Evolutionary conservation across 2,113 vertebrate genomes (phyloP), one percentile per base, ranked within the genome.

Genomic region (Leuciscus idus): DNA sequence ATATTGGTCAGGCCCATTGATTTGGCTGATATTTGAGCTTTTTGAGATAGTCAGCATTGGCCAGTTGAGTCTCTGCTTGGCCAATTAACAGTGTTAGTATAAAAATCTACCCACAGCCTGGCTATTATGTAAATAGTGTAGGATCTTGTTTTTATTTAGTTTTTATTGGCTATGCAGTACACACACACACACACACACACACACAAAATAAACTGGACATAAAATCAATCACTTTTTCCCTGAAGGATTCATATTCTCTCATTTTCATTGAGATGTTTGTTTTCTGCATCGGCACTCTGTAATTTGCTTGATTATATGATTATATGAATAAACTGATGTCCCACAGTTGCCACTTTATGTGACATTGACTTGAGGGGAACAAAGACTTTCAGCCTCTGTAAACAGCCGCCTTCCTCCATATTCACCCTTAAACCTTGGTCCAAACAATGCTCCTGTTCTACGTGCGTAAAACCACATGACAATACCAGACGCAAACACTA

Each of bases 261-360:
- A 26, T 79, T 33, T 52, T 33, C 28, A 36, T n/a, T 33, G 36
- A 28, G 6, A 81, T 86, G 76, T 57, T 81, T 26, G 30, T 26
- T 73, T 81, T 23, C 26, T 23, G 19, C 43, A 46, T 26, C n/a
- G 12, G 8, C 26, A 26, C 66, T 52, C 23, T 52, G 36, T 83
- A 73, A 76, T 77, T 87, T 77, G 39, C 59, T 87, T 85, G 70
- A 84, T 87, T 83, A 39, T 81, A 33, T 73, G 75, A 85, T 89
- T 85, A 62, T 86, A 46, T 61, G 50, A 28, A 77, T 85, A 21
- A 72, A 50, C 73, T 59, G 70, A 88, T 88, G 26, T 84, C 46
- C 68, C 64, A 39, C 33, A 72, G 36, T 78, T 87, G 46, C 70
- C 76, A 36, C 36, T 61, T 84, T 70, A 87, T 26, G 57, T 28